These are phyloP conservation scores for Lepidotrigona ventralis DNA, from an alignment of 1,140 invertebrate genomes.

Conservation along the genomic window DNA sequence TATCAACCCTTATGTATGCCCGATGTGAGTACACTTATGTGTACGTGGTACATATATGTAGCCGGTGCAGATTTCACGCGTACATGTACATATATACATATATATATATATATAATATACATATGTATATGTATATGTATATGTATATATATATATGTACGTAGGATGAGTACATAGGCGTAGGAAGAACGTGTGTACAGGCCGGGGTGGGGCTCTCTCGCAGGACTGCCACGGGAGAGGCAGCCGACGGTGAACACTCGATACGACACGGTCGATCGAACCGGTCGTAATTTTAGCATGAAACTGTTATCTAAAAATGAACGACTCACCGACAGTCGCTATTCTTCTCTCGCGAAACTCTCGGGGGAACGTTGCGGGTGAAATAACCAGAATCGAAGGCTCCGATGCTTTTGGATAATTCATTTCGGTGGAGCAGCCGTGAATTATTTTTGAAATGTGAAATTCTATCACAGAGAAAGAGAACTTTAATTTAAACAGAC, in stretches of 20 bases:
- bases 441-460: too few relatives aligned
- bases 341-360: conserved; percentile 2
- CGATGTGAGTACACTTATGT: conserved; percentile 69
- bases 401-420: not conserved
- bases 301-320: conserved; percentile 52
- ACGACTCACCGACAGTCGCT: not conserved
- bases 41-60: conserved; percentile 38
- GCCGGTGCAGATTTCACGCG: not conserved
- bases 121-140: too few relatives aligned
- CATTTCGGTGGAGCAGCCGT: too few relatives aligned
- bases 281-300: conserved; percentile 60
- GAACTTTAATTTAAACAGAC: not conserved
- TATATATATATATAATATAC: not conserved
- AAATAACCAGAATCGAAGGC: not conserved
- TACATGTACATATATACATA: conserved; percentile 28
- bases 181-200: conserved; percentile 61
- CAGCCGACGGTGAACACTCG: conserved; percentile 48
- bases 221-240: conserved; percentile 31
- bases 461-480: too few relatives aligned
- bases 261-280: conserved; percentile 66
- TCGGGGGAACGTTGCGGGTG: not conserved
- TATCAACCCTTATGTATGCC: conserved; percentile 74
- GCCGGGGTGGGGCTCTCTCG: conserved; percentile 58
- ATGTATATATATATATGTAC: conserved; percentile 17
- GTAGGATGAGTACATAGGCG: conserved; percentile 48